Evolutionary conservation across 2,113 vertebrate genomes (phyloP), one percentile per base, ranked within the genome.

Genomic region (Trogon surrucura): DNA sequence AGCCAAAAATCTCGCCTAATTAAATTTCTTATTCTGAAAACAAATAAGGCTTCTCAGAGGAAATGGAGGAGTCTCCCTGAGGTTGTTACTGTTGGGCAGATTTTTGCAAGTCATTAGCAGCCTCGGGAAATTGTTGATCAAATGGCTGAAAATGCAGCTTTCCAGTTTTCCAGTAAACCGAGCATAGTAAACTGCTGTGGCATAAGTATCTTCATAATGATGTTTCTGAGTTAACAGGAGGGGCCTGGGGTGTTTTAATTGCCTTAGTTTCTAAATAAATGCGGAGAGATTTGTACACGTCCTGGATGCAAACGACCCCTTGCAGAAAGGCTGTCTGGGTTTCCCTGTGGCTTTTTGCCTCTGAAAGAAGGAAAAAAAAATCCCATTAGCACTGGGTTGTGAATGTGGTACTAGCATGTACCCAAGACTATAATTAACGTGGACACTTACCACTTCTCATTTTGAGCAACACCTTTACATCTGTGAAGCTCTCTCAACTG

Each of bases 81-180:
- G 88, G 93, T 80, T 93, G 93, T 93, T 96, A 82, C 79, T 89
- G 58, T 51, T 41, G 71, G 91, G 89, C 71, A 90, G 79, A 85
- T 93, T 95, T 95, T 91, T 88, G 93, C 87, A 96, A 96, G 81
- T 91, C 78, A 66, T 97, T 97, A 95, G 44, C 78, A 95, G 32
- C 47, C 91, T 93, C 32, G 10, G 88, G 89, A 94, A 95, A 91
- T 65, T 75, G 93, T 89, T 80, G 72, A 75, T 92, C 83, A 71
- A 85, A 91, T 91, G 95, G 78, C 70, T 96, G 91, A 79, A 95
- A 96, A 85, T 71, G 61, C 80, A 88, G 94, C 86, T 86, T 80
- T 80, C 85, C 92, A 85, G 90, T 95, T 87, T 91, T 90, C 92
- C 91, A 83, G 88, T 73, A 94, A 96, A 54, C 75, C 1, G 25